Percentiles rank a stretch among this genome's conserved stretches.
These are phyloP conservation scores for Cladopsammia gracilis DNA, from an alignment of 64 coral and sea anemone species.

Conservation along the genomic window DNA sequence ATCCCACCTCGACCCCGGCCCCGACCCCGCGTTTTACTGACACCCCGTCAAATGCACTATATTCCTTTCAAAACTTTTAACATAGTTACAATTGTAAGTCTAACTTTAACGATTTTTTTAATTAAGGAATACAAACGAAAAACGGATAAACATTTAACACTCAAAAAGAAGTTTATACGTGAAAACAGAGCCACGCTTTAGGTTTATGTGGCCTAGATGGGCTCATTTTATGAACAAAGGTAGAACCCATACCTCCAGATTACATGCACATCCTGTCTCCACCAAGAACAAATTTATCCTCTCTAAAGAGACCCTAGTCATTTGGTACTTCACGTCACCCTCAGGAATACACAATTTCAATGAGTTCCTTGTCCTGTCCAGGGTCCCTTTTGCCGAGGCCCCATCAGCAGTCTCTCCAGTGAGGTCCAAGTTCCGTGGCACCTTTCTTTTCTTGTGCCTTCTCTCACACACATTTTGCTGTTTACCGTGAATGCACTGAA, in stretches of 20 bases:
- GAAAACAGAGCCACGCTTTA: not conserved
- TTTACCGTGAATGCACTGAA: slow-evolving; percentile 91
- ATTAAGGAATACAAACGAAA: too few relatives aligned
- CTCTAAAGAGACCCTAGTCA: slow-evolving; percentile 92
- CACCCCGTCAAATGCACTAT: too few relatives aligned
- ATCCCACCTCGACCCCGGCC: too few relatives aligned
- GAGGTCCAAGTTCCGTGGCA: not conserved
- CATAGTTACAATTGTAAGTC: too few relatives aligned
- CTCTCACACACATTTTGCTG: slow-evolving; percentile 73
- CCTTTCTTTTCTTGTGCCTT: slow-evolving; percentile 34
- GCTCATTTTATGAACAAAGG: not conserved
- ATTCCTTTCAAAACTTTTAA: too few relatives aligned
- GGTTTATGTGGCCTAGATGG: too few relatives aligned
- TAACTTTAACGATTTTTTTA: too few relatives aligned
- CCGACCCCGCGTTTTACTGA: too few relatives aligned
- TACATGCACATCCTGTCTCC: slow-evolving; percentile 91
- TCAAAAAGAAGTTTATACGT: not conserved
- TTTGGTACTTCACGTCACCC: slow-evolving; percentile 93
- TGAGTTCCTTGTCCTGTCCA: slow-evolving; percentile 13
- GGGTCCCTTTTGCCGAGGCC: slow-evolving; percentile 28
- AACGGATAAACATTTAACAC: too few relatives aligned
- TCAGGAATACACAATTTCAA: slow-evolving; percentile 81
- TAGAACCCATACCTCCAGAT: slow-evolving; percentile 71
- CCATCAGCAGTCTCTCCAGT: slow-evolving; percentile 11
- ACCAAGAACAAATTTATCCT: slow-evolving; percentile 90